A percentile compares a stretch with the other conserved stretches of the same genome.
phyloP scores from a whole-genome alignment of 2,797 vertebrate species.

The Anolis apletophallus region DNA sequence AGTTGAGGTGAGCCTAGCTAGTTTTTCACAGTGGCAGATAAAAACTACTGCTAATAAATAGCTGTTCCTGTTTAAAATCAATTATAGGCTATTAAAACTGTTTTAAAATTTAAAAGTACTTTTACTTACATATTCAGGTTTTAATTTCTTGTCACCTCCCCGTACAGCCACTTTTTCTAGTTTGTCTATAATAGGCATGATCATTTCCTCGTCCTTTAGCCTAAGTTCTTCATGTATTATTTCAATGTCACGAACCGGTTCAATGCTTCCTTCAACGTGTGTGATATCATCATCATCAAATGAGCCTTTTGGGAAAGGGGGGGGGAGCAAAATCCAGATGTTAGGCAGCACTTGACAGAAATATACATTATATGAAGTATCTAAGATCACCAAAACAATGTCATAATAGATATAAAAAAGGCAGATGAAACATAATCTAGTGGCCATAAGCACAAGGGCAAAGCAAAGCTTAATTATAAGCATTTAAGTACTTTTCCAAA shows the following conservation, averaged over 20 bases:
- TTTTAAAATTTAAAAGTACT: slow-evolving; percentile 17
- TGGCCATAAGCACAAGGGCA: neutral
- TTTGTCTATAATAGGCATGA: slow-evolving; percentile 91
- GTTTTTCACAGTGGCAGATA: neutral
- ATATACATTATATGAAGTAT: neutral
- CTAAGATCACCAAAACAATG: neutral
- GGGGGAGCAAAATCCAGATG: slow-evolving; percentile 55
- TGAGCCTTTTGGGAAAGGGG: slow-evolving; percentile 85
- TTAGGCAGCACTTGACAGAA: slow-evolving; percentile 46
- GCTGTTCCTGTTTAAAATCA: slow-evolving; percentile 14
- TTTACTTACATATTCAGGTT: slow-evolving; percentile 97
- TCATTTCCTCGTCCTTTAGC: slow-evolving; percentile 95
- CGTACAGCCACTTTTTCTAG: slow-evolving; percentile 94
- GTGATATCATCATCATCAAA: slow-evolving; percentile 99
- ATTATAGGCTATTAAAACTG: neutral
- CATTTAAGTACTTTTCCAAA: slow-evolving; percentile 17
- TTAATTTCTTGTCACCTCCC: slow-evolving; percentile 93
- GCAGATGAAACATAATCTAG: neutral
- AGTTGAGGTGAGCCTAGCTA: neutral
- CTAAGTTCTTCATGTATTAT: slow-evolving; percentile 92
- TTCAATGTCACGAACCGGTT: slow-evolving; percentile 91
- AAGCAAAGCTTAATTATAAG: neutral
- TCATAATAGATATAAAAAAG: neutral
- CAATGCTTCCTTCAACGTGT: slow-evolving; percentile 95
- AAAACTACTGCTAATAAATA: neutral